Base-by-base conservation (phyloP, 2,797 vertebrate genomes). In the Sebastolobus alascanus region DNA sequence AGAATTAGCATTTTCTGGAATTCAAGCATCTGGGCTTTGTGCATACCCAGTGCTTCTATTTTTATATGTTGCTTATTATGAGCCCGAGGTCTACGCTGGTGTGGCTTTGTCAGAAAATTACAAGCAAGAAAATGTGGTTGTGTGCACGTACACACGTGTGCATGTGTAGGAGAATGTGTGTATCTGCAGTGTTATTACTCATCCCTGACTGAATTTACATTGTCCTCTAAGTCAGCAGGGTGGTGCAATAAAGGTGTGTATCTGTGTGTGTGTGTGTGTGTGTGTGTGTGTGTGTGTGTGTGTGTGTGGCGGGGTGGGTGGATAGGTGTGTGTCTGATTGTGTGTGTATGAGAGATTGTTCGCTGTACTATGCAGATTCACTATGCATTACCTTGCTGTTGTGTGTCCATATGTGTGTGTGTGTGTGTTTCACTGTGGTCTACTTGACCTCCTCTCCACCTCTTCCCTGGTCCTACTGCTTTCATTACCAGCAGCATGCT, bases 41-140 rank as follows among this genome's bases (percentile, higher is more conserved):
- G 90, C 91, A 89, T 27, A 90, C 46, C 65, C 87, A 89, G 85
- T 89, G 82, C 29, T 92, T 92, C 93, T 93, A 93, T 94, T 93
- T 94, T 92, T 93, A 91, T 77, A 79, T 35, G n/a, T 59, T 77
- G 76, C 87, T 90, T 90, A 90, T 91, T 91, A 91, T 88, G 87
- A 85, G 86, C 88, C 81, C 54, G 77, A 87, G 81, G 87, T 90
- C 85, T 86, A 46, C 58, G 29, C 78, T 81, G 64, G 75, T 77
- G 87, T 82, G 88, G 86, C 83, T 88, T 89, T 84, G 86, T 92
- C 85, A 91, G 82, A 92, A 50, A 91, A 91, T 92, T 89, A 92
- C 71, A 86, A 77, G 27, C 82, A 27, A 27, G 74, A 71, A 73
- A 78, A 73, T 79, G 31, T 38, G 60, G n/a, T 54, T 63, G 55